A percentile compares a stretch with the other conserved stretches of the same genome.
phyloP scores from a whole-genome alignment of 2,888 invertebrate genomes.

The Conchocele bisecta region DNA sequence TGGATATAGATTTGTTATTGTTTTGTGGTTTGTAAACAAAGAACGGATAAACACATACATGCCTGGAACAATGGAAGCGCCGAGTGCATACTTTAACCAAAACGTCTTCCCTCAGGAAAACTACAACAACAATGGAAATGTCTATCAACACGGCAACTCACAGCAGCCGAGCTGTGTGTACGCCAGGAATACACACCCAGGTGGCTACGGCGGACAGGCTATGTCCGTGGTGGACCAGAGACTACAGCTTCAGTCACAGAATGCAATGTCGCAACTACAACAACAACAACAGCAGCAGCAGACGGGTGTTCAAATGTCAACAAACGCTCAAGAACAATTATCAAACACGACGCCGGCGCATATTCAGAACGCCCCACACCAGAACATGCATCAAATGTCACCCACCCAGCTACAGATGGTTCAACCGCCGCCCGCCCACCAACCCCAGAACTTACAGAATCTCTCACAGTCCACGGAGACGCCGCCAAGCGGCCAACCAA shows the following conservation, averaged over 20 bases:
- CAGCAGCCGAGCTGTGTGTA: conserved; percentile 69
- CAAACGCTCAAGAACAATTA: conserved; percentile 47
- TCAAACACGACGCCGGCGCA: conserved; percentile 70
- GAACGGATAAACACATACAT: too few species aligned
- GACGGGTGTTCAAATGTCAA: conserved; percentile 15
- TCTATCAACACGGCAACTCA: conserved; percentile 42
- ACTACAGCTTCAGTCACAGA: conserved; percentile 49
- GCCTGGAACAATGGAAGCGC: conserved; percentile 76
- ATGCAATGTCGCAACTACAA: conserved; percentile 43
- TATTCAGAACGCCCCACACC: conserved; percentile 62
- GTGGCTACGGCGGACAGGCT: conserved; percentile 72
- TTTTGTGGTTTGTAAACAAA: too few species aligned
- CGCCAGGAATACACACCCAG: conserved; percentile 58
- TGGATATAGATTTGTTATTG: too few species aligned
- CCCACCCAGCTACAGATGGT: conserved; percentile 49
- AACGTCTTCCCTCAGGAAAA: conserved; percentile 66
- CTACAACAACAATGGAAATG: conserved; percentile 44
- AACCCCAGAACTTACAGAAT: conserved; percentile 45
- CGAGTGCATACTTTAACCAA: conserved; percentile 69
- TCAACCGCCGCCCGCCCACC: conserved; percentile 70
- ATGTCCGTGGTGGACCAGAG: conserved; percentile 77
- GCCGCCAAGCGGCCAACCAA: conserved; percentile 48
- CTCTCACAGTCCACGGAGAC: conserved; percentile 45
- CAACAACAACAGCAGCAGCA: conserved; percentile 41
- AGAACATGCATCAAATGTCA: conserved; percentile 50